Base-by-base conservation (phyloP, 2,888 invertebrate genomes). In the Drosophila anomalipes region DNA sequence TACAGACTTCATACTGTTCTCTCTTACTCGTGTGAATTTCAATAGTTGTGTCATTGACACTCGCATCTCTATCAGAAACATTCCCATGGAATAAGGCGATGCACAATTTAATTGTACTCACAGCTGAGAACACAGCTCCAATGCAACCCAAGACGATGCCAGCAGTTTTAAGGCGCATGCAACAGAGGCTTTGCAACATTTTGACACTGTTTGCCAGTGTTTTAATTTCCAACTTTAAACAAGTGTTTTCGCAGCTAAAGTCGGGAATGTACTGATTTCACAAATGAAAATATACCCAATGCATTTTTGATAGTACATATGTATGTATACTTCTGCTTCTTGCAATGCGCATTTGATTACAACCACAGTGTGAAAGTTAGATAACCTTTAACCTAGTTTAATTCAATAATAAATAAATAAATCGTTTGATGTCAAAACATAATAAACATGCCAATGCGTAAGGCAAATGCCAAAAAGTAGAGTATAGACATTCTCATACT, bases 81-180 rank as follows among this genome's bases (percentile, higher is more conserved):
- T 16, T 37, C 16, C 5, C 5, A 16, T 37, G 16, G 16, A 37
- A 37, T 37, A 37, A 5, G 35, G 3, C 7, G 39, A 4, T 1
- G 41, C 5, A n/a, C n/a, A n/a, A n/a, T 10, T 3, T 2, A 41
- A n/a, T 41, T 47, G 16, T 16, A 16, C 0, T 1, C 3, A 1
- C 0, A 26, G 2, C n/a, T n/a, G 2, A 14, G 1, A 0, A 0
- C 7, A 4, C 14, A 26, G 7, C 6, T 1, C 0, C 0, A 7
- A 47, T 4, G 7, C 2, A 4, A 16, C 47, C 47, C 1, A 9
- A 2, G 2, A 26, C 16, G 22, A 4, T 26, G 2, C 47, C 47
- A 26, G 47, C 7, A 47, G 14, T 16, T 22, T 14, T 7, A 7
- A 26, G 47, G 4, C 4, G 16, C 22, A 22, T 14, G 14, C 7